These are phyloP conservation scores for Clarias batrachus DNA, from an alignment of 2,113 vertebrate species.

Conservation along the genomic window DNA sequence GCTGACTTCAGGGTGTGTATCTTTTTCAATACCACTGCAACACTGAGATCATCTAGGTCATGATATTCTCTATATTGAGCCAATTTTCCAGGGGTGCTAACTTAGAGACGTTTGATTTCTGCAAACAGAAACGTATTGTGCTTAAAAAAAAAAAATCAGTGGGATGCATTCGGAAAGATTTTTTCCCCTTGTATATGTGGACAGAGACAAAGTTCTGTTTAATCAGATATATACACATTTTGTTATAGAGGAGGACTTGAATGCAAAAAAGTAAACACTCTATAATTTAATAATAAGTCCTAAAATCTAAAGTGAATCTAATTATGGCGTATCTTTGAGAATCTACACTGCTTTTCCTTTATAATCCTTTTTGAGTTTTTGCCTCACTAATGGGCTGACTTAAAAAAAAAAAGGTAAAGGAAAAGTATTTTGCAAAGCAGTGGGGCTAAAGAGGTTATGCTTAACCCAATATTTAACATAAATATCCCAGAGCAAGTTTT, in stretches of 20 bases:
- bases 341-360: slow-evolving; percentile 78
- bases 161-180: neutral
- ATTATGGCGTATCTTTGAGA: slow-evolving; percentile 83
- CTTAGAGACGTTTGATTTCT: neutral
- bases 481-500: slow-evolving; percentile 78
- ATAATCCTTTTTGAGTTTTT: slow-evolving; percentile 73
- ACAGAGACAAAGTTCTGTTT: neutral
- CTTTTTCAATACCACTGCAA: slow-evolving; percentile 9
- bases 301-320: slow-evolving; percentile 70
- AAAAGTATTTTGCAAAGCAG: slow-evolving; percentile 81
- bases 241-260: slow-evolving; percentile 20
- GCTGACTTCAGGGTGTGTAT: slow-evolving; percentile 14
- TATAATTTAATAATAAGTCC: slow-evolving; percentile 58
- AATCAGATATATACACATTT: slow-evolving; percentile 5
- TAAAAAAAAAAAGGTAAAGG: slow-evolving; percentile 45
- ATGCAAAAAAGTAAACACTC: slow-evolving; percentile 41
- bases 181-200: neutral
- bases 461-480: slow-evolving; percentile 91
- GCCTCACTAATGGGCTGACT: slow-evolving; percentile 78
- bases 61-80: neutral
- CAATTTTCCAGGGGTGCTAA: neutral
- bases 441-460: slow-evolving; percentile 84
- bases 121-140: neutral
- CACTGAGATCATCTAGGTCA: slow-evolving; percentile 32
- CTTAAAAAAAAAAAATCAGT: neutral